Base-by-base conservation (phyloP, 2,888 invertebrate genomes). In the Julus scanicus region DNA sequence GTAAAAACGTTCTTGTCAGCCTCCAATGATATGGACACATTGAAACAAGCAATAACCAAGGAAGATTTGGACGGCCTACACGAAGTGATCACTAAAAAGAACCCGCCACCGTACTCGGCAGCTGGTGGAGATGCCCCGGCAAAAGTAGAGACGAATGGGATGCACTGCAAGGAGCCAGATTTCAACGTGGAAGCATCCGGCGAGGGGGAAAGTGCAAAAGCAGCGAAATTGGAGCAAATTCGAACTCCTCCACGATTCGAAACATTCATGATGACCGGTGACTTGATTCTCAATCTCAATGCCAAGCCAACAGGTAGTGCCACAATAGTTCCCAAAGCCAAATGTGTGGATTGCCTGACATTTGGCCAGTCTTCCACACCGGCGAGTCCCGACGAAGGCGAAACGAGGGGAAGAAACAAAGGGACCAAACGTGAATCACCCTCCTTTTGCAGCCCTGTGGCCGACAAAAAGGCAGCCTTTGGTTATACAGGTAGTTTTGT, bases 261-360 rank as follows among this genome's bases (percentile, higher is more conserved):
- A 93, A 97, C 97, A 89, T 98, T 97, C 94, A 97, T 98, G 95
- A 98, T 98, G 98, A 98, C 98, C 49, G 98, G 98, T 85, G 98
- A 98, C 93, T 95, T 98, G 91, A 98, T 98, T 92, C 94, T 98
- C 91, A 98, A 98, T 93, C 95, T 98, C 39, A 89, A 89, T 71
- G 88, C 89, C 80, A 89, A 89, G 71, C 87, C 89, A 17, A 84
- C 86, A n/a, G 86, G 85, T 53, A 87, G 86, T 20, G 49, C 83
- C 17, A 40, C 71, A 15, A 29, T 89, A 80, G 71, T 88, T 49
- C 88, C 89, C 44, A 89, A 89, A 85, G 49, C 89, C 57, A 89
- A 89, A 86, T 86, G 89, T n/a, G 84, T 88, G 63, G 89, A 89
- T 63, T 86, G 86, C 71, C 84, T 87, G 48, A 89, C 86, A 15